Base-by-base conservation (phyloP, 1,140 invertebrate species). In the Hylaeus volcanicus region DNA sequence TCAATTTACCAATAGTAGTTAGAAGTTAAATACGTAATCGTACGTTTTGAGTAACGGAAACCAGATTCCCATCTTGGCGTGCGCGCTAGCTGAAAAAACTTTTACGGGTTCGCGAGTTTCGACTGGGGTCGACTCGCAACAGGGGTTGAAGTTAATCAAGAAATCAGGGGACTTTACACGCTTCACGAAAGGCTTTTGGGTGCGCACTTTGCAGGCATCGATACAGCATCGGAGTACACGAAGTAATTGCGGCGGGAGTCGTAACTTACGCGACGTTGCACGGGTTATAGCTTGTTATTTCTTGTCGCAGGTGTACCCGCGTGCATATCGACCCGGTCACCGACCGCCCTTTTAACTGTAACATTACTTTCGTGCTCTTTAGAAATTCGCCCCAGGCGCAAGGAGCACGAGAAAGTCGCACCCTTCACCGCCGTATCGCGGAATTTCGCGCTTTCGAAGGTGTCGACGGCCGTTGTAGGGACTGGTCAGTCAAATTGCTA, bases 251-350 rank as follows among this genome's bases (percentile, higher is more conserved):
- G 26, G n/a, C 53, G 9, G 14, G 26, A 43, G 2, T 11, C 43
- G 3, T 70, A 76, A 76, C 55, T 76, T 60, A 41, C 9, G 37
- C 64, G 53, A 76, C 74, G 43, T 41, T 60, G 53, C 74, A 55
- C 74, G 5, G 41, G 63, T 75, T 68, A 66, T 66, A 45, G 63
- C 63, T 75, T 66, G 63, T 75, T 75, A 75, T 75, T 75, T 66
- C 73, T 65, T 39, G 48, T 65, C n/a, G n/a, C 41, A 37, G 61
- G 11, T 65, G 48, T 14, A 3, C 63, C 51, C 41, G 45, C 51
- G 53, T 45, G 39, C 5, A 58, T 76, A 76, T 76, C 65, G 65
- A 76, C 65, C 74, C n/a, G 53, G 14, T 63, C 41, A 3, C n/a
- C 65, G 65, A 51, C 45, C 64, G 65, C 55, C 14, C 55, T 75